phyloP scores from a whole-genome alignment of 1,140 invertebrate genomes.

The Ruditapes philippinarum region DNA sequence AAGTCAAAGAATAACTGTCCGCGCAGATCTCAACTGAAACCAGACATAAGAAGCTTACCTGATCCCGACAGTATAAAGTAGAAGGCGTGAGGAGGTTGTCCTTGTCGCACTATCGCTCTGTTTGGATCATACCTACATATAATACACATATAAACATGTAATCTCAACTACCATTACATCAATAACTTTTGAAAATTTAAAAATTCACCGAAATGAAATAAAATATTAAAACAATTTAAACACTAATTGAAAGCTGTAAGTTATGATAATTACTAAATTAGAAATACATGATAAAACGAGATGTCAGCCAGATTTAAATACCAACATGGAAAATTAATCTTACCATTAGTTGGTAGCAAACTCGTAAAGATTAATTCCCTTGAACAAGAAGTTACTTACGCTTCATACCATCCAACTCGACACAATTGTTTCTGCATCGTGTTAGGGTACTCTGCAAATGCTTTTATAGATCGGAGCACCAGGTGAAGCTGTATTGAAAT shows the following conservation, averaged over 20 bases:
- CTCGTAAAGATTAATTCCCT: not conserved
- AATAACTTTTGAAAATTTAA: not conserved
- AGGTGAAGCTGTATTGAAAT: conserved; percentile 72
- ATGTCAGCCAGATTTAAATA: too few relatives aligned
- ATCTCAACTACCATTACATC: not conserved
- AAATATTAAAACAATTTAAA: not conserved
- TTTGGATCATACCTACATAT: conserved; percentile 80
- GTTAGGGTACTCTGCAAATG: conserved; percentile 76
- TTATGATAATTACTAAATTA: too few relatives aligned
- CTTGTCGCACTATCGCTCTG: conserved; percentile 81
- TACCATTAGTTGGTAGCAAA: too few relatives aligned
- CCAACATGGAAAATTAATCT: too few relatives aligned
- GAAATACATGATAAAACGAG: too few relatives aligned
- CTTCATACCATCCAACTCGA: conserved; percentile 74
- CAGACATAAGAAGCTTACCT: conserved; percentile 67
- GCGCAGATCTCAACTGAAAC: too few relatives aligned
- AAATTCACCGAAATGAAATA: not conserved
- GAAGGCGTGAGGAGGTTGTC: conserved; percentile 80
- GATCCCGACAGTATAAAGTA: conserved; percentile 85
- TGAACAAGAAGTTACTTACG: conserved; percentile 67
- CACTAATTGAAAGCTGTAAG: too few relatives aligned
- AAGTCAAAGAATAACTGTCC: too few relatives aligned
- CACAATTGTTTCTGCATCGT: conserved; percentile 77
- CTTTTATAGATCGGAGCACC: conserved; percentile 74
- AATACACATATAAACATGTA: not conserved